Conservation (phyloP, 1,140 invertebrate species). For the Atopsyche davidsoni region DNA sequence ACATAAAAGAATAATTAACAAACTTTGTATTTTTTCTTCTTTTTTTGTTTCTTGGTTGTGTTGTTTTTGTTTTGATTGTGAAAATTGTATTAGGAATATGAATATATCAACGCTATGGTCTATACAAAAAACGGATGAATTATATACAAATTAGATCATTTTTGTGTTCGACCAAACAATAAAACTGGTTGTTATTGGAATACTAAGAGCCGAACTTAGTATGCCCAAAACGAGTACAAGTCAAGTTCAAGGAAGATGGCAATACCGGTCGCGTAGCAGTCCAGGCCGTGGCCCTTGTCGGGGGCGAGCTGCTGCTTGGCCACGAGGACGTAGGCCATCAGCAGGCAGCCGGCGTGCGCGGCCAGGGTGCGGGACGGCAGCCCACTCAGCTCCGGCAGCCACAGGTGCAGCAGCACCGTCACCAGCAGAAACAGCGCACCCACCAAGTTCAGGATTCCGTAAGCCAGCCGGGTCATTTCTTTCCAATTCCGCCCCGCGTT, state of each 20-base stretch:
- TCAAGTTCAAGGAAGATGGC: not conserved
- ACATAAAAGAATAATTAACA: no score
- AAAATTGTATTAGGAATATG: no score
- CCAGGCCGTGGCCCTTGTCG: not conserved
- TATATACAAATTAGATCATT: no score
- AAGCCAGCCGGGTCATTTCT: not conserved
- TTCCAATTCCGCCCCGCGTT: not conserved
- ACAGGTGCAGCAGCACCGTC: constrained; percentile 9
- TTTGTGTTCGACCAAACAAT: no score
- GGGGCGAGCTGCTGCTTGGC: not conserved
- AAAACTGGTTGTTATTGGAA: no score
- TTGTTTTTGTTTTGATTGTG: no score
- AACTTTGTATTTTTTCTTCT: no score
- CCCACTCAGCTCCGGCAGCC: constrained; percentile 19
- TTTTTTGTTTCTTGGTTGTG: no score
- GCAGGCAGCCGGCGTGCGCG: constrained; percentile 10
- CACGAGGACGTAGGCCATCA: constrained; percentile 9
- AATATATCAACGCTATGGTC: no score
- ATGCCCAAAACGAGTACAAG: no score
- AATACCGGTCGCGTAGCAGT: not conserved
- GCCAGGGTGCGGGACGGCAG: constrained; percentile 8
- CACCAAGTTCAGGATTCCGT: not conserved
- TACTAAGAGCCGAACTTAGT: no score
- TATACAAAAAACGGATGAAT: no score
- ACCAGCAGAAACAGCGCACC: constrained; percentile 4